Percentiles rank a stretch among this genome's conserved stretches.
phyloP scores from a whole-genome alignment of 1,140 invertebrate genomes.

The Drosophila erecta region DNA sequence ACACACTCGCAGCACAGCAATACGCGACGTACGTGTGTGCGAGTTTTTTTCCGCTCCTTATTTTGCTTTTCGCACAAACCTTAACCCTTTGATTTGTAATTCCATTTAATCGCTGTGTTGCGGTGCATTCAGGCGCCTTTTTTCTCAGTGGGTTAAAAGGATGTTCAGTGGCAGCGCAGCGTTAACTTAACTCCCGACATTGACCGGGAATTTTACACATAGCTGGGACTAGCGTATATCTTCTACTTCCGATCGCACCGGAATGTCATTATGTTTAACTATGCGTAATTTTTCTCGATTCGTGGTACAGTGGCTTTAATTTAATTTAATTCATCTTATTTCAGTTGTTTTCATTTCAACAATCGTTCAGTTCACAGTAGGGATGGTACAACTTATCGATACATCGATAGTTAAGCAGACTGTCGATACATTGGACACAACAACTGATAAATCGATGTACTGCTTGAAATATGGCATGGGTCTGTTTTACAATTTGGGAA shows the following conservation, averaged over 20 bases:
- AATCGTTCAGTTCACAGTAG: neutral
- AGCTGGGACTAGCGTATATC: neutral
- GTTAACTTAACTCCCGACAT: neutral
- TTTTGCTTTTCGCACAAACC: constrained; percentile 21
- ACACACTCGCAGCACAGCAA: constrained; percentile 8
- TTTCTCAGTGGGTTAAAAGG: neutral
- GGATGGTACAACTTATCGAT: neutral
- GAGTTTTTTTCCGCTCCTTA: constrained; percentile 46
- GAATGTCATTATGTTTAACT: neutral
- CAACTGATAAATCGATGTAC: neutral
- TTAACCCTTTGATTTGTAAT: constrained; percentile 11
- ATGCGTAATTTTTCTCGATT: neutral
- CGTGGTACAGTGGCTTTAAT: neutral
- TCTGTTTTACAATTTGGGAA: too few species aligned
- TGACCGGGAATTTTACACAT: neutral
- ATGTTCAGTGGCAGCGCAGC: neutral
- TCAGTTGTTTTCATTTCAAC: constrained; percentile 2
- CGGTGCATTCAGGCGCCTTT: neutral
- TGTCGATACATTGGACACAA: neutral
- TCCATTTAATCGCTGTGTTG: neutral
- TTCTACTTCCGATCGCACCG: neutral
- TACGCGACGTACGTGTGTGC: constrained; percentile 11
- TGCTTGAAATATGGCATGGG: too few species aligned
- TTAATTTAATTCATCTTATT: neutral
- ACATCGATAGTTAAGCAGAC: neutral